Conservation (phyloP, 2,113 vertebrate species). For the Chaetorhynchus papuensis region DNA sequence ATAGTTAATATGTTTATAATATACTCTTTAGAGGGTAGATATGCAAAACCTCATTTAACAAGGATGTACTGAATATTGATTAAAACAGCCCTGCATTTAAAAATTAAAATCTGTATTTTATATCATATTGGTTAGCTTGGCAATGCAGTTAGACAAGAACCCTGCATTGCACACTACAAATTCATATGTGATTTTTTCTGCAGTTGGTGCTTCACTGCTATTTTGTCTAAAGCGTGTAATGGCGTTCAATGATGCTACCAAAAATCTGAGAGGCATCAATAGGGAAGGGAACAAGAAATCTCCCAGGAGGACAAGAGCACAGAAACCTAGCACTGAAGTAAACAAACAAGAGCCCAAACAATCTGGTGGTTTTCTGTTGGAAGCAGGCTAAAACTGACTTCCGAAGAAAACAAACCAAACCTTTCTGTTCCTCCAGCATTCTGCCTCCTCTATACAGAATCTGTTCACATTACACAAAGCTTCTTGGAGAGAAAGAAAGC, state of each 20-base stretch:
- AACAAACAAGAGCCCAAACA: neutral
- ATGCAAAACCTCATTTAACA: neutral
- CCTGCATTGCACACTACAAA: neutral
- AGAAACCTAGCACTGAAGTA: neutral
- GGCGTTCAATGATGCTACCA: neutral
- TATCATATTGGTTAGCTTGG: neutral
- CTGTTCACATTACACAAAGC: neutral
- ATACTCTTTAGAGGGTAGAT: neutral
- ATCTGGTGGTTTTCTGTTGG: neutral
- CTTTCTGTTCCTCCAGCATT: neutral
- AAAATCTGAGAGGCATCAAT: neutral
- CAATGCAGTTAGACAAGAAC: neutral
- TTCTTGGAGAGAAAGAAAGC: neutral
- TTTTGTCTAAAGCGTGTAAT: neutral
- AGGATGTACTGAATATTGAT: neutral
- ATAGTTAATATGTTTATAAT: neutral
- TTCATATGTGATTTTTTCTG: neutral
- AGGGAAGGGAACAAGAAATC: neutral
- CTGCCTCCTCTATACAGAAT: neutral
- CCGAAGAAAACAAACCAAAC: neutral
- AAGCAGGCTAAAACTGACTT: neutral
- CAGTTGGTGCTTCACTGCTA: neutral
- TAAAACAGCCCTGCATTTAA: neutral
- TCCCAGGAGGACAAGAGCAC: neutral
- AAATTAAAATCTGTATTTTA: neutral